phyloP scores from a whole-genome alignment of 2,888 invertebrate genomes.

The Oscheius sp. region DNA sequence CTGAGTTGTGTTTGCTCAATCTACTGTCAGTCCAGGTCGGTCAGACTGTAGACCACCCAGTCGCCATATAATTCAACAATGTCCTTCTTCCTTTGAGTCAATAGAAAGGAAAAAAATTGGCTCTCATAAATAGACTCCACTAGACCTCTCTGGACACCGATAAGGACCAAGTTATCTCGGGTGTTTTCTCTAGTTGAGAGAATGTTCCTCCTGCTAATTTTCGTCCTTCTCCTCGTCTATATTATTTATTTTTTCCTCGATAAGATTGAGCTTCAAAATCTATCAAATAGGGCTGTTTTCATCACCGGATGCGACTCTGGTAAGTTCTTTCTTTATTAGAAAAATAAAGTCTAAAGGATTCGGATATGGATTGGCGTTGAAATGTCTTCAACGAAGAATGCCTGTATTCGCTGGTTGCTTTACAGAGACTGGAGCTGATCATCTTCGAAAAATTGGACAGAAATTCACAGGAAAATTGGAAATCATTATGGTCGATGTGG shows the following conservation, averaged over 20 bases:
- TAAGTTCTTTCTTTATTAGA: not conserved
- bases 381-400: constrained; percentile 55
- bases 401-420: constrained; percentile 63
- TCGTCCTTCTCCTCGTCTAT: not conserved
- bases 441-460: constrained; percentile 31
- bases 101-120: too few species aligned
- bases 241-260: constrained; percentile 25
- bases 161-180: too few species aligned
- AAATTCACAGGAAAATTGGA: constrained; percentile 38
- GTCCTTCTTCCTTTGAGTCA: not conserved
- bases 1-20: too few species aligned
- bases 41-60: not conserved
- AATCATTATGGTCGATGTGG: constrained; percentile 62
- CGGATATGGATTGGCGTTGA: constrained; percentile 54
- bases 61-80: not conserved
- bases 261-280: constrained; percentile 33
- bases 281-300: constrained; percentile 49
- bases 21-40: too few species aligned
- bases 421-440: constrained; percentile 47
- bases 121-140: too few species aligned
- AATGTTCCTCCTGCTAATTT: constrained; percentile 4
- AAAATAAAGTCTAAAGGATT: constrained; percentile 47
- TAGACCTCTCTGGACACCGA: too few species aligned
- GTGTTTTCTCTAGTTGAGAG: too few species aligned
- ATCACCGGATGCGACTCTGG: constrained; percentile 61